Evolutionary conservation across 92 coral and sea anemone species (phyloP), one percentile per base, ranked within the genome.

Genomic region (Plumapathes pennacea): DNA sequence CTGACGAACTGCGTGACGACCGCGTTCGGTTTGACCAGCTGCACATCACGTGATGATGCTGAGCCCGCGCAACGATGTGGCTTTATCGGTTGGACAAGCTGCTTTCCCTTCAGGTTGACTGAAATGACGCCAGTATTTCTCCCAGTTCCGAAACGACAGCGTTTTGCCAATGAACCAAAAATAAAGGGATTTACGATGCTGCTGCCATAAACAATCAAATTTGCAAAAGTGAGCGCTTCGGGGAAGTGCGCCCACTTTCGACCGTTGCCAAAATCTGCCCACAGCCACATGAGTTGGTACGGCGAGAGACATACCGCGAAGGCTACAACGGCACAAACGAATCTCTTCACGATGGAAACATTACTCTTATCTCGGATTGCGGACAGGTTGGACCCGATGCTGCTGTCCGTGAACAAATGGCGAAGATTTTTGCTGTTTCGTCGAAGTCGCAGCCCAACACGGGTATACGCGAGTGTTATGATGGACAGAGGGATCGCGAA

Each of bases 401-500:
- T 9, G 52, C 52, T 53, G 4, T 42, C 32, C 12, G 28, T 28
- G n/a, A n/a, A n/a, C n/a, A n/a, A n/a, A n/a, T n/a, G n/a, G n/a
- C n/a, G n/a, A 27, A 21, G 32, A 23, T 40, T 42, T 0, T 15
- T 34, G 1, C 60, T 54, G 62, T 55, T 26, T 42, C 39, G 55
- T 54, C 69, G 81, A 25, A 85, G 69, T 57, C 71, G 68, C 21
- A 54, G 44, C 22, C 98, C 98, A 0, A 92, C 86, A 18, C 90
- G 86, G 6, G 84, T 32, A 59, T 92, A 92, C 10, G 96, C 82
- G 27, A 67, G 47, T 1, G 97, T 74, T 31, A 92, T 92, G 9
- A 78, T 80, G 20, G 57, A 71, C 15, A 92, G 81, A 9, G 98
- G 98, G 25, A 82, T 65, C 41, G 86, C 79, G 52, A 84, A 92